Evolutionary conservation across 23 tunicate genomes (phyloP).

Genomic region (Aplidium turbinatum): DNA sequence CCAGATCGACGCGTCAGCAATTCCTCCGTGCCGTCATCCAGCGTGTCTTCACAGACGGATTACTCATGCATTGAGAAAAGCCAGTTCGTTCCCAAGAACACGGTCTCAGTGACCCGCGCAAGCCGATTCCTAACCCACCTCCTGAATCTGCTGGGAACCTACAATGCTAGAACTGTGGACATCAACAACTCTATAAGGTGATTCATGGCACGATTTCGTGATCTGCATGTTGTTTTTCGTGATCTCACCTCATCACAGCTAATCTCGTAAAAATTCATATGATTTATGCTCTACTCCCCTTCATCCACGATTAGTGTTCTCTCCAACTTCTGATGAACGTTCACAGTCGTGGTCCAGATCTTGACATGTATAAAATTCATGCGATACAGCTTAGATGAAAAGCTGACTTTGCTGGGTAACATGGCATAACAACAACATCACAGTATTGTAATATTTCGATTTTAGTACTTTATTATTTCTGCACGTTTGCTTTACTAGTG

Average conservation of each 20-base stretch:
- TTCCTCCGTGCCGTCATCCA: constrained; percentile 20
- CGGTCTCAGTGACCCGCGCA: constrained; percentile 17
- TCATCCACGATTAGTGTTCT: too few species aligned
- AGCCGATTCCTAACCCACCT: constrained; percentile 41
- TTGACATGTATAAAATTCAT: too few species aligned
- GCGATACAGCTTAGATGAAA: too few species aligned
- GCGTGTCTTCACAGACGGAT: not conserved
- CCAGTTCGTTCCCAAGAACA: constrained; percentile 5
- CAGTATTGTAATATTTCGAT: too few species aligned
- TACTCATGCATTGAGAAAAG: not conserved
- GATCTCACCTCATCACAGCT: not conserved
- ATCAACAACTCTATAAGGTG: constrained; percentile 54
- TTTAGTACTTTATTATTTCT: too few species aligned
- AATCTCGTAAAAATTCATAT: too few species aligned
- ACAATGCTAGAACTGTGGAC: constrained; percentile 36
- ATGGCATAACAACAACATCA: too few species aligned
- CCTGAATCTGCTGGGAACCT: constrained; percentile 41
- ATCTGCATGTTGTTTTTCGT: not conserved
- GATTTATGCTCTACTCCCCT: too few species aligned
- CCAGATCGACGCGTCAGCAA: constrained; percentile 23
- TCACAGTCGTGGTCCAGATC: too few species aligned
- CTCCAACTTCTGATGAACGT: too few species aligned
- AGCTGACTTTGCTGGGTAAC: too few species aligned
- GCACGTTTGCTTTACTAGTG: too few species aligned
- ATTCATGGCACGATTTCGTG: not conserved